Evolutionary conservation across 2,113 vertebrate genomes (phyloP).

Genomic region (Naja naja): DNA sequence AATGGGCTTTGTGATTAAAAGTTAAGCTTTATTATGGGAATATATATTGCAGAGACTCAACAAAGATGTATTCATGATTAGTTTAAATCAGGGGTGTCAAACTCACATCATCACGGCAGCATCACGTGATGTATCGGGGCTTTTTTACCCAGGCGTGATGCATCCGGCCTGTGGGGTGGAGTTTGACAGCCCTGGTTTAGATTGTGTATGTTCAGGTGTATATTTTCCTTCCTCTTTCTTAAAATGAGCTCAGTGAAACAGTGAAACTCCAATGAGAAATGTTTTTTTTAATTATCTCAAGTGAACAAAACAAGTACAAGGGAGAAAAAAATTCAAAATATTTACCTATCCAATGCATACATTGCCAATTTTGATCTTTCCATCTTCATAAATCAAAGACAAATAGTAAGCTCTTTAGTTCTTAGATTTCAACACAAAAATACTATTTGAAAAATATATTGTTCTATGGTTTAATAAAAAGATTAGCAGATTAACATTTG

Average conservation of each 20-base stretch:
- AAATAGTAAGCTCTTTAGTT: slow-evolving; percentile 10
- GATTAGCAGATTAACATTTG: neutral
- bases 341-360: neutral
- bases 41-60: slow-evolving; percentile 42
- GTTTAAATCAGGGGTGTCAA: no score
- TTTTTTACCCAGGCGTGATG: no score
- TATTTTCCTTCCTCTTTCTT: neutral
- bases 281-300: neutral
- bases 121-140: no score
- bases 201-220: slow-evolving; percentile 14
- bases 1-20: slow-evolving; percentile 55
- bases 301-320: neutral
- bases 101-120: no score
- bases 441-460: neutral
- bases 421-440: neutral
- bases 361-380: neutral
- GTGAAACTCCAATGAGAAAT: neutral
- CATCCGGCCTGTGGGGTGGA: no score
- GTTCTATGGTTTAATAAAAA: slow-evolving; percentile 3
- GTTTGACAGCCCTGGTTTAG: neutral
- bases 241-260: neutral
- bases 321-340: neutral
- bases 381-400: slow-evolving; percentile 11
- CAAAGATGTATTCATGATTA: slow-evolving; percentile 39
- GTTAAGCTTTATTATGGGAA: slow-evolving; percentile 35